These are phyloP conservation scores for Spinus pinus DNA, from an alignment of 2,797 vertebrate genomes.

Conservation along the genomic window DNA sequence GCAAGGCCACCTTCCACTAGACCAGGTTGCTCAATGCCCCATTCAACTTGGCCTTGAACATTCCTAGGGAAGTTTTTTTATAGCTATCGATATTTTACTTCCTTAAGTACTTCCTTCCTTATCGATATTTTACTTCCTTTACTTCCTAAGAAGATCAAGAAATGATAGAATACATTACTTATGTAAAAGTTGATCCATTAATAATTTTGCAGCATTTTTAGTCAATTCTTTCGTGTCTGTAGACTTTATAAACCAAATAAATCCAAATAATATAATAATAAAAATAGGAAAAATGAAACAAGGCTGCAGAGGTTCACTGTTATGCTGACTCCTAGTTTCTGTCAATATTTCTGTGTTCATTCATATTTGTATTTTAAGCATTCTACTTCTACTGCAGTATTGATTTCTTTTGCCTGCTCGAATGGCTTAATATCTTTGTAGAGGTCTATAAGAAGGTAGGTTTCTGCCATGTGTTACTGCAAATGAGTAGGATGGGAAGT, in stretches of 20 bases:
- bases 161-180: neutral
- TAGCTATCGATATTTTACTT: neutral
- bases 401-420: neutral
- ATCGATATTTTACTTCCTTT: too few relatives aligned
- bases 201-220: neutral
- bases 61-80: neutral
- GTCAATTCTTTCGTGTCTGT: neutral
- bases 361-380: neutral
- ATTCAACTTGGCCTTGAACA: neutral
- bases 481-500: neutral
- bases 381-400: neutral
- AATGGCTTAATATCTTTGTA: neutral
- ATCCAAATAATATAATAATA: neutral
- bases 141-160: neutral
- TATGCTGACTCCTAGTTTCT: neutral
- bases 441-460: neutral
- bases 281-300: neutral
- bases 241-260: neutral
- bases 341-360: neutral
- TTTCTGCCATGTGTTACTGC: neutral
- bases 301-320: neutral
- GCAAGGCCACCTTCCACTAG: neutral
- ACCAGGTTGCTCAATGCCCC: neutral
- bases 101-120: too few relatives aligned
- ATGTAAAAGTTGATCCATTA: neutral